phyloP scores from a whole-genome alignment of 2,113 vertebrate species.

The Euleptes europaea region DNA sequence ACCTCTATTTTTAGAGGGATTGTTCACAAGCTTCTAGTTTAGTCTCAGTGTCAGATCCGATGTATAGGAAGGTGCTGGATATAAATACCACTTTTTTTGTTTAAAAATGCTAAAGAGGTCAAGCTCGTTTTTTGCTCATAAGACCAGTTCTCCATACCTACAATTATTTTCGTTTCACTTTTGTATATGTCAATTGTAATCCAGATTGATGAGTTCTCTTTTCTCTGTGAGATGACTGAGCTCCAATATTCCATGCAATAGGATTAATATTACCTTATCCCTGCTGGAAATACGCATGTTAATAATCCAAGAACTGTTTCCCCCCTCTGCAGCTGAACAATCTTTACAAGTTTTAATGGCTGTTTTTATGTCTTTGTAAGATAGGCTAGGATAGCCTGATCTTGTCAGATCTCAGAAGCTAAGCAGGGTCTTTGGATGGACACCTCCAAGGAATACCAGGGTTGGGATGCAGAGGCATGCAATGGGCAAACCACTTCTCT shows the following conservation, averaged over 20 bases:
- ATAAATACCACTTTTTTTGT: not conserved
- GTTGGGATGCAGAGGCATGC: too few relatives aligned
- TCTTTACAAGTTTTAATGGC: too few relatives aligned
- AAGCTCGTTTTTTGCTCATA: not conserved
- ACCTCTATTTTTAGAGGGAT: constrained; percentile 5
- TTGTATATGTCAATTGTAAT: not conserved
- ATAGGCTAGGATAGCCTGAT: too few relatives aligned
- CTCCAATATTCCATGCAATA: not conserved
- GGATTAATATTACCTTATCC: not conserved
- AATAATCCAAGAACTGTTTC: too few relatives aligned
- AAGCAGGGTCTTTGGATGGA: too few relatives aligned
- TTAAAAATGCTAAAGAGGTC: not conserved
- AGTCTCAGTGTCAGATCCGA: not conserved
- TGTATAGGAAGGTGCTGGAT: not conserved
- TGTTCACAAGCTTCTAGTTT: not conserved
- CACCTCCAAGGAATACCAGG: too few relatives aligned
- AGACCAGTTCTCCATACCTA: not conserved
- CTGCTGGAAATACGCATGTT: not conserved
- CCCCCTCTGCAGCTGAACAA: too few relatives aligned
- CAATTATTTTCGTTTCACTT: not conserved
- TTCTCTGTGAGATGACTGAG: too few relatives aligned
- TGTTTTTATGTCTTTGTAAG: too few relatives aligned
- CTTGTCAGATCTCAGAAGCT: too few relatives aligned
- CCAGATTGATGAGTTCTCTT: not conserved
- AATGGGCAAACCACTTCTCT: too few relatives aligned